These are phyloP conservation scores for Drosophila pseudoananassae DNA, from an alignment of 1,140 invertebrate species.

Conservation along the genomic window DNA sequence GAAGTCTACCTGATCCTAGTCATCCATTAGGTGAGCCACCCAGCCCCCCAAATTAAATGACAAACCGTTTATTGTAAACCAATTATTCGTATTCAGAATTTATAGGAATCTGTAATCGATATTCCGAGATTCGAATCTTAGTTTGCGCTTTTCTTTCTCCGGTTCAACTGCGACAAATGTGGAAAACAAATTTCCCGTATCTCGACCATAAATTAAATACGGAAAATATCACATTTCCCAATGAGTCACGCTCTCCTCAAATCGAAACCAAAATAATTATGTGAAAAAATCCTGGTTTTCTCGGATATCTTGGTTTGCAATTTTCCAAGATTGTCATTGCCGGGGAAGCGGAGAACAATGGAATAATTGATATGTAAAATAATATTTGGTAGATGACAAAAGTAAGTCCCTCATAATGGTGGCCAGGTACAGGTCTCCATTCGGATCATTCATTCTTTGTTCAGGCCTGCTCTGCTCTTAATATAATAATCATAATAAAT, in stretches of 20 bases:
- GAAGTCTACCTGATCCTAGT: neutral
- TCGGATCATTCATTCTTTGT: slow-evolving; percentile 37
- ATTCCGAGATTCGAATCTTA: slow-evolving; percentile 15
- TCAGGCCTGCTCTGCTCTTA: slow-evolving; percentile 55
- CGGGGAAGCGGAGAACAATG: slow-evolving; percentile 51
- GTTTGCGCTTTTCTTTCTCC: slow-evolving; percentile 15
- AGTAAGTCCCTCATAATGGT: slow-evolving; percentile 66
- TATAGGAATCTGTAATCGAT: slow-evolving; percentile 50
- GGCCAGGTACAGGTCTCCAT: slow-evolving; percentile 24
- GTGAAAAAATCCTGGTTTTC: slow-evolving; percentile 39
- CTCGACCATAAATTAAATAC: slow-evolving; percentile 37
- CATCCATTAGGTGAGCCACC: slow-evolving; percentile 12
- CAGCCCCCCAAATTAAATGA: slow-evolving; percentile 20
- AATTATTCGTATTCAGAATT: slow-evolving; percentile 37
- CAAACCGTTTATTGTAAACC: slow-evolving; percentile 39
- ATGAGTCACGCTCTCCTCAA: slow-evolving; percentile 6
- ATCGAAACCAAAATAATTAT: slow-evolving; percentile 44
- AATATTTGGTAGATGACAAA: slow-evolving; percentile 62
- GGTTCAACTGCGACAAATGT: slow-evolving; percentile 15
- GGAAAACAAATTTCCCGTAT: slow-evolving; percentile 58
- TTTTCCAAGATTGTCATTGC: slow-evolving; percentile 58
- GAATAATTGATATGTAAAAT: slow-evolving; percentile 83
- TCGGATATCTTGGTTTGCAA: slow-evolving; percentile 37
- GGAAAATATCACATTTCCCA: slow-evolving; percentile 62
- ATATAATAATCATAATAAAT: slow-evolving; percentile 84